Percentiles rank a stretch among this genome's conserved stretches.
phyloP scores from a whole-genome alignment of 2,113 vertebrate species.

The Leuciscus idus region DNA sequence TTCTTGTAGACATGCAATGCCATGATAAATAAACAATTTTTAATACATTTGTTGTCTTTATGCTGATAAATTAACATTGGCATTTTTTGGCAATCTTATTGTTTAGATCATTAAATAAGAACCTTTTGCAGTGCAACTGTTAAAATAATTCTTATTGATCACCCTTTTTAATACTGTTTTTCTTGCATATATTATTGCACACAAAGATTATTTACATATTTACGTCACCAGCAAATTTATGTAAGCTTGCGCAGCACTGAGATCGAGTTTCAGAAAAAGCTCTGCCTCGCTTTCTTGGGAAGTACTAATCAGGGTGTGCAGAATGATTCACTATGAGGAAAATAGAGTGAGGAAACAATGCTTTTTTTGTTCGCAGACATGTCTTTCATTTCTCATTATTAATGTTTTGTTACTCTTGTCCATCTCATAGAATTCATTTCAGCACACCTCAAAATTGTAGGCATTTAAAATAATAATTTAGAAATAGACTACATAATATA shows the following conservation, averaged over 20 bases:
- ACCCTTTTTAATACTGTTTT: neutral
- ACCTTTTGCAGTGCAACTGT: neutral
- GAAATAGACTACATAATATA: neutral
- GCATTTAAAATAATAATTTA: neutral
- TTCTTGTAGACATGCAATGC: neutral
- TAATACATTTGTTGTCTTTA: neutral
- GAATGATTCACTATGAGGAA: neutral
- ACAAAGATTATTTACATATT: conserved; percentile 15
- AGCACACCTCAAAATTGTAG: neutral
- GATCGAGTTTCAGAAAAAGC: conserved; percentile 31
- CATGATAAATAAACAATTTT: neutral
- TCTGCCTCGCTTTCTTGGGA: conserved; percentile 37
- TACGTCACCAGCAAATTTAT: neutral
- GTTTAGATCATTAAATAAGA: neutral
- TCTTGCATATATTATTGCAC: neutral
- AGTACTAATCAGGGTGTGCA: conserved; percentile 28
- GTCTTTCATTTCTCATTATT: neutral
- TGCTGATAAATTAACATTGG: neutral
- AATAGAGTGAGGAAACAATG: neutral
- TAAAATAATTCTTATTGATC: neutral
- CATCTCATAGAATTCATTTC: neutral
- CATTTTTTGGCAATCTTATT: neutral
- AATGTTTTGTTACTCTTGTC: neutral
- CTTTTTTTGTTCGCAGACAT: neutral
- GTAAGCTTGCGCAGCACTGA: neutral